Percentiles rank a stretch among this genome's conserved stretches.
Evolutionary conservation across 2,888 invertebrate genomes (phyloP).

Genomic region (Dusona sp.): DNA sequence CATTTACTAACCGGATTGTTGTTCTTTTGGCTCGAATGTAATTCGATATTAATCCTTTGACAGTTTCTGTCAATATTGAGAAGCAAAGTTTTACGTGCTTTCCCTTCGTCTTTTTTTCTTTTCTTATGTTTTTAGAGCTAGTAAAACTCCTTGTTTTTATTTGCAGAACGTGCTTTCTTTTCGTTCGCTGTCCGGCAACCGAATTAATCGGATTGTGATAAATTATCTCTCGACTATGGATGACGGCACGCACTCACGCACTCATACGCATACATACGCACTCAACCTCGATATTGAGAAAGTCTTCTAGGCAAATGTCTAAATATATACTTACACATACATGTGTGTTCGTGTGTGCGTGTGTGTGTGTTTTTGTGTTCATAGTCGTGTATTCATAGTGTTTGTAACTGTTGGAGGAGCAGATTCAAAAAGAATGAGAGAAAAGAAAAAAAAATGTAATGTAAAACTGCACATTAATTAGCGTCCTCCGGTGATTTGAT

Average conservation of each 20-base stretch:
- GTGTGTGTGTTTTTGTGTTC: background rate
- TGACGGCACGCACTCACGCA: slow-evolving; percentile 24
- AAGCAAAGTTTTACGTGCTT: slow-evolving; percentile 3
- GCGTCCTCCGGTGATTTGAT: slow-evolving; percentile 74
- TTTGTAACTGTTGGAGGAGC: slow-evolving; percentile 27
- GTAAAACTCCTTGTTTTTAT: background rate
- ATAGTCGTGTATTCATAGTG: background rate
- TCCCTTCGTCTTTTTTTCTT: background rate
- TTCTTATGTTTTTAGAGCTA: background rate
- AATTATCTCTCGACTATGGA: slow-evolving; percentile 20
- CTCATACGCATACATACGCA: slow-evolving; percentile 1
- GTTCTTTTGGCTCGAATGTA: background rate
- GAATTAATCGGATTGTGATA: background rate
- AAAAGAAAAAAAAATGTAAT: slow-evolving; percentile 31
- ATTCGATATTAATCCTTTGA: background rate
- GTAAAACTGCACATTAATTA: slow-evolving; percentile 61
- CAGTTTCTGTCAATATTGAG: background rate
- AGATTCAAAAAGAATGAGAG: slow-evolving; percentile 12
- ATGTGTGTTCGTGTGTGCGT: background rate
- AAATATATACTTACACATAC: slow-evolving; percentile 34
- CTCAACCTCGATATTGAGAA: slow-evolving; percentile 25
- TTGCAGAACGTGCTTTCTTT: background rate
- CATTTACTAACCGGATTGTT: background rate
- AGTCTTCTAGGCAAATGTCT: slow-evolving; percentile 38
- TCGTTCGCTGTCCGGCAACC: background rate